phyloP scores from a whole-genome alignment of 2,113 vertebrate species.

The Hemibates koningsi region DNA sequence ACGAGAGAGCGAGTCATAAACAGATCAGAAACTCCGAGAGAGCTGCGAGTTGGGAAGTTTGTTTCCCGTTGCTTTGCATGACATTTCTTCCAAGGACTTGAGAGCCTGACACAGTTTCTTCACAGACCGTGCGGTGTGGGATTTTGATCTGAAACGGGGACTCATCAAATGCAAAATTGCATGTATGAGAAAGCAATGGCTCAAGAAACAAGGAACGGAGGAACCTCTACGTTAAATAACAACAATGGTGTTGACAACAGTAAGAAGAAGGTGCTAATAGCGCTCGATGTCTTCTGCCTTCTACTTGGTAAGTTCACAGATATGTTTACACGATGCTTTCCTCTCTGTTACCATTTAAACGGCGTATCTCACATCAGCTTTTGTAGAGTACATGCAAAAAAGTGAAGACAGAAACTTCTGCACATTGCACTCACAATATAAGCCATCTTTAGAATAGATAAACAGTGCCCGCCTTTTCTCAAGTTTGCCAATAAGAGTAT shows the following conservation, averaged over 20 bases:
- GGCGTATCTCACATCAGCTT: background rate
- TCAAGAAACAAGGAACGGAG: constrained; percentile 91
- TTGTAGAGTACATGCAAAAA: background rate
- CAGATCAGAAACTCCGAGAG: constrained; percentile 11
- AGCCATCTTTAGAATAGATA: background rate
- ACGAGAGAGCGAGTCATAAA: background rate
- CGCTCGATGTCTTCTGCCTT: constrained; percentile 90
- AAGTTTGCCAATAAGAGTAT: background rate
- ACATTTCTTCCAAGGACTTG: constrained; percentile 32
- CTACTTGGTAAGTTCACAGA: constrained; percentile 81
- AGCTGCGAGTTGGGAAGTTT: constrained; percentile 7
- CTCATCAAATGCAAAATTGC: constrained; percentile 88
- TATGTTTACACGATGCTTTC: background rate
- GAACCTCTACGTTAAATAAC: constrained; percentile 84
- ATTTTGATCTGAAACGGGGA: constrained; percentile 35
- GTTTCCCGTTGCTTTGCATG: constrained; percentile 14
- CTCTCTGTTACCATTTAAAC: background rate
- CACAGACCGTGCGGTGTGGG: constrained; percentile 38
- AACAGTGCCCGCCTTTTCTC: background rate
- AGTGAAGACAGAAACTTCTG: background rate
- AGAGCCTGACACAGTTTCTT: constrained; percentile 7
- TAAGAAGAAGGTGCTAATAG: constrained; percentile 85
- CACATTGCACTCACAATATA: background rate
- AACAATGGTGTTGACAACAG: constrained; percentile 76
- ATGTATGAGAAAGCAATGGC: constrained; percentile 97